These are phyloP conservation scores for Isoperla grammatica DNA, from an alignment of 2,888 invertebrate species.

Conservation along the genomic window DNA sequence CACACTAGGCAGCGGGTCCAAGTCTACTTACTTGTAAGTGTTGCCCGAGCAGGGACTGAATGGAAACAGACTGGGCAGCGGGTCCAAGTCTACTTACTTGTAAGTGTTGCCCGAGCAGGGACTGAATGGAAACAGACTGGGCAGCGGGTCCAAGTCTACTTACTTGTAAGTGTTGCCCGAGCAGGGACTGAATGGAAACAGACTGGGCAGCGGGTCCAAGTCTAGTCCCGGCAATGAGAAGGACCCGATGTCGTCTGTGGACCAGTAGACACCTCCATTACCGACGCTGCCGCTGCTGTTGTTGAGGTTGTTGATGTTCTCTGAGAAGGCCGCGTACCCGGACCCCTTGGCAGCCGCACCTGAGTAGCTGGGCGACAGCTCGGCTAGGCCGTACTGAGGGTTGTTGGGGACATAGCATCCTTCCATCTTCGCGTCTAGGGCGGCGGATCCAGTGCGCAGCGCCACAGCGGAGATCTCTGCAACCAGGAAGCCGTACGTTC, in stretches of 20 bases:
- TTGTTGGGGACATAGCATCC: slow-evolving; percentile 37
- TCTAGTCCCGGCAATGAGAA: slow-evolving; percentile 79
- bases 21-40: too few relatives aligned
- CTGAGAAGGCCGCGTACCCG: slow-evolving; percentile 34
- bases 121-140: too few relatives aligned
- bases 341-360: slow-evolving; percentile 39
- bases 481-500: neutral
- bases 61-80: too few relatives aligned
- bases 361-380: slow-evolving; percentile 21
- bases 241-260: slow-evolving; percentile 75
- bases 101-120: too few relatives aligned
- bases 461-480: neutral
- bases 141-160: too few relatives aligned
- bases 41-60: too few relatives aligned
- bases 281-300: slow-evolving; percentile 36
- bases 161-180: slow-evolving; percentile 70
- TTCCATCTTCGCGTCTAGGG: slow-evolving; percentile 29
- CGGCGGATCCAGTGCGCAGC: neutral
- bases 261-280: slow-evolving; percentile 53
- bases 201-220: slow-evolving; percentile 77
- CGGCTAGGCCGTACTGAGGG: slow-evolving; percentile 31
- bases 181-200: slow-evolving; percentile 83
- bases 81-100: too few relatives aligned
- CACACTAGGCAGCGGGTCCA: too few relatives aligned
- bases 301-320: neutral